These are phyloP conservation scores for Echinarachnius parma DNA, from an alignment of 53 echinoderm and acorn worm species.

Conservation along the genomic window DNA sequence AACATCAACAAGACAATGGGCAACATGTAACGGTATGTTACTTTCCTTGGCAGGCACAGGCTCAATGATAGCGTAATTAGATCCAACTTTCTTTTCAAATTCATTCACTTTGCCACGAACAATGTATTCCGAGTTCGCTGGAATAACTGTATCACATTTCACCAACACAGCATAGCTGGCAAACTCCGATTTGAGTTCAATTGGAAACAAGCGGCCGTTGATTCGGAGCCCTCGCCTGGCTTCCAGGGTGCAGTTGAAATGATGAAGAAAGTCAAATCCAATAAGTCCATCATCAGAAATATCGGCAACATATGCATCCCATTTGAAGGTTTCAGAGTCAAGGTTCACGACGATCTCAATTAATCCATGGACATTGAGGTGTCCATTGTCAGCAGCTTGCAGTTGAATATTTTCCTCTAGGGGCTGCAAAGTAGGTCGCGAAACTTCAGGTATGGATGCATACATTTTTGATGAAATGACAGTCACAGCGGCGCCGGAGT, in stretches of 20 bases:
- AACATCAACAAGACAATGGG: constrained; percentile 2
- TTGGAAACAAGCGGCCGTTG: constrained; percentile 3
- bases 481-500: no score
- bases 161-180: constrained; percentile 3
- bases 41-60: neutral
- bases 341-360: constrained; percentile 5
- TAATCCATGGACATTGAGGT: constrained; percentile 17
- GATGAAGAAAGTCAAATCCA: constrained; percentile 31
- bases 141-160: constrained; percentile 16
- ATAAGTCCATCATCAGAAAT: constrained; percentile 25
- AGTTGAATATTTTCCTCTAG: constrained; percentile 9
- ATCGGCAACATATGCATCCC: constrained; percentile 24
- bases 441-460: neutral
- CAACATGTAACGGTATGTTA: constrained; percentile 7
- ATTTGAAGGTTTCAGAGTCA: constrained; percentile 9
- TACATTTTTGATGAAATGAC: no score
- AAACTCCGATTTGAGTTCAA: neutral
- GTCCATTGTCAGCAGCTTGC: constrained; percentile 9
- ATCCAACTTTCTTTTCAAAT: neutral
- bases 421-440: constrained; percentile 14
- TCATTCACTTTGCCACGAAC: constrained; percentile 7
- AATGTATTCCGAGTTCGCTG: constrained; percentile 27
- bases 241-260: constrained; percentile 19
- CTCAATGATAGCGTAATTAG: constrained; percentile 10
- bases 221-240: constrained; percentile 32